Evolutionary conservation across 2,797 vertebrate genomes (phyloP), one percentile per base, ranked within the genome.

Genomic region (Vireo griseus): DNA sequence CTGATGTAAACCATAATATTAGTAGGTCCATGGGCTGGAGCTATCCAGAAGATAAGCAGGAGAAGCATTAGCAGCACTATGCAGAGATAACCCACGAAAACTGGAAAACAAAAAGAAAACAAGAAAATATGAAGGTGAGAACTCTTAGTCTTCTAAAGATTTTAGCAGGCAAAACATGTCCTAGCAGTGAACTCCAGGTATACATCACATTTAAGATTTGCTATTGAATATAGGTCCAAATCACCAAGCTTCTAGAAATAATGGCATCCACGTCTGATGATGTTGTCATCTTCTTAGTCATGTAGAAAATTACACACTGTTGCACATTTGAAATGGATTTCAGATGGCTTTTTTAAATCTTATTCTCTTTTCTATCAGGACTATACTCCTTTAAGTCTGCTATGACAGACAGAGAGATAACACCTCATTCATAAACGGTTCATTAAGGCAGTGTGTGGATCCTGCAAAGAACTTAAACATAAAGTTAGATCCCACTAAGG

Each of bases 1-100:
- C 98, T 97, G 67, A 99, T 98, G 52, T 99, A 99, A 92, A 99
- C 99, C 99, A 99, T 98, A 90, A 99, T 98, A 97, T 99, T 99
- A 73, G 99, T 99, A 86, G 98, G 97, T 81, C 99, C 99, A 11
- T 98, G 98, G 73, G 98, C 97, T 28, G 99, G 99, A 42, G 98
- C 98, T 24, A 99, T 97, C 99, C 99, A 98, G 91, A 98, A 97
- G 85, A 99, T 99, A 33, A 99, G 98, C 80, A 98, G 93, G 51
- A 98, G 90, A 94, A 99, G 97, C 94, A 98, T 97, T 84, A 99
- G 96, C 54, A 99, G 96, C 96, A 99, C 98, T 92, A 99, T 63
- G 69, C 98, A 97, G 95, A 98, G 97, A 76, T 99, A 99, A 45
- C 97, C 96, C 77, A 99, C 97, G 80, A 99, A 99, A 97, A 99